Conservation (phyloP, 2,113 vertebrate genomes). For the Tonatia bakeri region DNA sequence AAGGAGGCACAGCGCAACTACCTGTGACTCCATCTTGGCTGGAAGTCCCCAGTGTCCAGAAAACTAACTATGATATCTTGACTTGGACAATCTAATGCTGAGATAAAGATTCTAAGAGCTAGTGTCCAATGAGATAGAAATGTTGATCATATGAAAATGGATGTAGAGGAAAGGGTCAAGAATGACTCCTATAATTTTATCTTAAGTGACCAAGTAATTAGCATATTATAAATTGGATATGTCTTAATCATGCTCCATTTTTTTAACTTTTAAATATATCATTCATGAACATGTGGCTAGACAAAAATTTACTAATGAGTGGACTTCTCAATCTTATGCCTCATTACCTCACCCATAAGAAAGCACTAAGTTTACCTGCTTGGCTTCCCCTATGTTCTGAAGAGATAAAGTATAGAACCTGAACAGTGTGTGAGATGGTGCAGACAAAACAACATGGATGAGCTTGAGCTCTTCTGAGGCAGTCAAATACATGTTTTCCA, state of each 20-base stretch:
- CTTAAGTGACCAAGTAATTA: not conserved
- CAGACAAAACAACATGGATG: not conserved
- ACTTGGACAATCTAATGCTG: not conserved
- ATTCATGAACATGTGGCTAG: not conserved
- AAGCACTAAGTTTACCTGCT: not conserved
- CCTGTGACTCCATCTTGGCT: too few species aligned
- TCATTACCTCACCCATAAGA: not conserved
- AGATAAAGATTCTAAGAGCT: not conserved
- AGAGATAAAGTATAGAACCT: not conserved
- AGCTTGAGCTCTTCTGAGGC: not conserved
- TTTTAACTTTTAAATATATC: not conserved
- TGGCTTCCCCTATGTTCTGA: not conserved
- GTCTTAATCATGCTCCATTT: not conserved
- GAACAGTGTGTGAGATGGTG: not conserved
- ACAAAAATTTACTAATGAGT: not conserved
- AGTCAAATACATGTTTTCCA: not conserved
- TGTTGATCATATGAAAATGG: not conserved
- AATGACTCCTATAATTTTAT: not conserved
- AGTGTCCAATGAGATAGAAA: not conserved
- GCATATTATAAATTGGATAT: not conserved
- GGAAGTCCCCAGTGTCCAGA: too few species aligned
- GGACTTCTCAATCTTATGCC: not conserved
- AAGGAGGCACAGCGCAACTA: too few species aligned
- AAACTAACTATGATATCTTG: too few species aligned
- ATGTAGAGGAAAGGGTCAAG: not conserved